A percentile compares a stretch with the other conserved stretches of the same genome.
Evolutionary conservation across 64 coral and sea anemone genomes (phyloP).

Genomic region (Porites lutea): DNA sequence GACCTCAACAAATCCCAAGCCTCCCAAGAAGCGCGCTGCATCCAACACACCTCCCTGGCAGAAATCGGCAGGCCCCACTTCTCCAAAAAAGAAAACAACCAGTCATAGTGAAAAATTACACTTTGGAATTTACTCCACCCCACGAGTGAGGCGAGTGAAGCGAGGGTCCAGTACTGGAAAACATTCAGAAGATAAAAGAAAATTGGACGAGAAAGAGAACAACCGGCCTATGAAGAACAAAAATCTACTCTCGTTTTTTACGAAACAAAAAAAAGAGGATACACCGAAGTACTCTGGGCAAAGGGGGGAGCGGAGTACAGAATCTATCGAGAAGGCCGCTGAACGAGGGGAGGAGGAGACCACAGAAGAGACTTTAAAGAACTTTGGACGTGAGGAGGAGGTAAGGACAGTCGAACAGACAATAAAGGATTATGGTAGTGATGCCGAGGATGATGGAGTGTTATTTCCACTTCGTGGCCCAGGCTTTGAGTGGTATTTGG

Average conservation of each 20-base stretch:
- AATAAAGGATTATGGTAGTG: too few species aligned
- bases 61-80: background rate
- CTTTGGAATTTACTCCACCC: background rate
- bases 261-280: background rate
- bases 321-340: background rate
- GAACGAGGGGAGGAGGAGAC: background rate
- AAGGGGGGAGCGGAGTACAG: background rate
- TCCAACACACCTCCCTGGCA: background rate
- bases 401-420: background rate
- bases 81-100: background rate
- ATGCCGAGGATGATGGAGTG: background rate
- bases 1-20: too few species aligned
- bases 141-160: background rate
- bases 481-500: slow-evolving; percentile 49
- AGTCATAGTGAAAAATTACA: background rate
- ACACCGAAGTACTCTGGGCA: background rate
- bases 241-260: background rate
- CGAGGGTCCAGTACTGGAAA: background rate
- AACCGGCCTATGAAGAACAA: background rate
- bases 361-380: background rate
- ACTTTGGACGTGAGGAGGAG: background rate
- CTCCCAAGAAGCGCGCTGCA: background rate
- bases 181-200: background rate
- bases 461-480: slow-evolving; percentile 47
- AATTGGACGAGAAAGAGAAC: background rate